Evolutionary conservation across 2,888 invertebrate species (phyloP), one percentile per base, ranked within the genome.

Genomic region (Schizaphis graminum): DNA sequence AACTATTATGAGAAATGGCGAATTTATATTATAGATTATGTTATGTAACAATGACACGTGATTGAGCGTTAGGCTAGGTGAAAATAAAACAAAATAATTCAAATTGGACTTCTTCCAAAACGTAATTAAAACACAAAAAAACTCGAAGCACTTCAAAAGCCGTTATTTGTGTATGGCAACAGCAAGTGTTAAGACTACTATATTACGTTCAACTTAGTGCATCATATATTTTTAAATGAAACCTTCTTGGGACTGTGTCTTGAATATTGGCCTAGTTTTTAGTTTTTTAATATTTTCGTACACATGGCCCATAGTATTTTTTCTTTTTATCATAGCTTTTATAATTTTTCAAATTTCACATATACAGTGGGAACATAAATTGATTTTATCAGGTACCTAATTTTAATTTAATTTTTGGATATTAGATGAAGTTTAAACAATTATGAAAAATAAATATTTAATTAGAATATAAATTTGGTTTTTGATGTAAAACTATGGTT

Each of bases 61-160:
- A 49, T 85, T 28, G 26, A 89, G 26, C 26, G 57, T 85, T 93
- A 56, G 56, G 57, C 35, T 93, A 93, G 93, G 93, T 90, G 85
- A 89, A 93, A 86, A 93, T 77, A 93, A 93, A 90, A 93, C 49
- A 87, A 61, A 86, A 77, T 77, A 77, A 21, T 53, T 84, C 47
- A n/a, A 57, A 0, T 85, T 93, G 93, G 90, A 90, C 57, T 57
- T 8, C 11, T n/a, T 93, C 90, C 93, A 93, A 93, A 85, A 93
- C 85, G 93, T 93, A 90, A 93, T 90, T 90, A 93, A 91, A 94
- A 86, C 61, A 91, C 85, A 77, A 87, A 88, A 87, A 91, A 86
- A 53, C 49, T 67, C 28, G 47, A 53, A 44, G 47, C 85, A 44
- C 67, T 89, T 90, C 85, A 87, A 94, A 94, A 94, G 86, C 49